Evolutionary conservation across 1,140 invertebrate genomes (phyloP), one percentile per base, ranked within the genome.

Genomic region (Drosophila ohnishii): DNA sequence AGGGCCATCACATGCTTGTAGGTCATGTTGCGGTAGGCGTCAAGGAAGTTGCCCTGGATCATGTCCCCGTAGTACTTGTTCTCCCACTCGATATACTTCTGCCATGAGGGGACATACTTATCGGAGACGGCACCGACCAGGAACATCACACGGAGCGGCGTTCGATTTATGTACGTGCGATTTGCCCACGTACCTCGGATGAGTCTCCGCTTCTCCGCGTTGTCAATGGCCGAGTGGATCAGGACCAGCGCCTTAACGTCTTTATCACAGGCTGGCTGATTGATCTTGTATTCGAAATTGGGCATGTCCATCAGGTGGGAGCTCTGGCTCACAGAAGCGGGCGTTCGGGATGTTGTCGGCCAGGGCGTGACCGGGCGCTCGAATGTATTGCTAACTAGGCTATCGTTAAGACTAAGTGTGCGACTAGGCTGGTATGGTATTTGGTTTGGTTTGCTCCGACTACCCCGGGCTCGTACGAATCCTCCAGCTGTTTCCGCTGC

Each of bases 1-100:
- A 97, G 93, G 2, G 94, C 95, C 94, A 96, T 96, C 5, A 96
- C 94, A 91, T 97, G 96, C 92, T 98, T 98, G 83, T 97, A 96
- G 2, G 96, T 97, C 92, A 98, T 94, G 92, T 97, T 98, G 69
- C 95, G 93, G 87, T 97, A 98, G 34, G 93, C 93, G 92, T 97
- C 97, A 9, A 93, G 61, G 90, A 97, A 97, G 76, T 94, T 95
- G 28, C 96, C 96, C 91, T 97, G 95, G 28, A 97, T 93, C 59
- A 97, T 93, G 88, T 98, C 97, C 19, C 93, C 92, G 80, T 95
- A 94, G 1, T 76, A 76, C 4, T 83, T 80, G 77, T 94, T 94
- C 90, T 98, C 97, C 44, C 92, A 78, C 14, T 93, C 80, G 3
- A 97, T 77, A 13, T 83, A 78, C 0, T 88, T 64, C 73, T 95